These are phyloP conservation scores for Poicephalus meyeri DNA, from an alignment of 2,113 vertebrate genomes.

Conservation along the genomic window DNA sequence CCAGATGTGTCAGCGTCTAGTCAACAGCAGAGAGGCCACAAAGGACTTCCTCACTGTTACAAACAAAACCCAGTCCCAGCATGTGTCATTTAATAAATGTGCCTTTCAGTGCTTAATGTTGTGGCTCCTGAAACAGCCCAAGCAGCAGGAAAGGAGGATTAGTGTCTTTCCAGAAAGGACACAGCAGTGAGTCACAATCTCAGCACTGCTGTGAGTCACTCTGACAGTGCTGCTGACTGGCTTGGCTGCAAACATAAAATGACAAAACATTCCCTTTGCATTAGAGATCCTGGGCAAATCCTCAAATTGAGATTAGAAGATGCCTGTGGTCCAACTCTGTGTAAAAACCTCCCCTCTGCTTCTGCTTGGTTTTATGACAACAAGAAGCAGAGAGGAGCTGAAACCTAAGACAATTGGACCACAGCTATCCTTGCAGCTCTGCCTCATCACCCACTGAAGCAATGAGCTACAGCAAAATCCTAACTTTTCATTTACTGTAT, in stretches of 20 bases:
- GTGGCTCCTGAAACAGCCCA: slow-evolving; percentile 40
- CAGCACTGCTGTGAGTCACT: slow-evolving; percentile 51
- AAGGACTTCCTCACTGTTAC: neutral
- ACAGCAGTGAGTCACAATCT: slow-evolving; percentile 53
- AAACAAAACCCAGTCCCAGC: slow-evolving; percentile 5
- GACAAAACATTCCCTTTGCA: slow-evolving; percentile 27
- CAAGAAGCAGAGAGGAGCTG: neutral
- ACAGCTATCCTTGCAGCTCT: neutral
- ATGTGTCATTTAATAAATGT: slow-evolving; percentile 26
- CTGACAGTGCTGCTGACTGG: neutral
- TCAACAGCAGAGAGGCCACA: slow-evolving; percentile 11
- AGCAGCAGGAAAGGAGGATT: slow-evolving; percentile 61
- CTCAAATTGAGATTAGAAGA: neutral
- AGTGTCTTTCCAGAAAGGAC: slow-evolving; percentile 62
- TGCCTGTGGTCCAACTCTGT: neutral
- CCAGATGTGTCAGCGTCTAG: slow-evolving; percentile 50
- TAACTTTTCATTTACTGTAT: neutral
- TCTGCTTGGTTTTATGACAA: neutral
- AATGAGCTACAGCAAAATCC: neutral
- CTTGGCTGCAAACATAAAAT: neutral
- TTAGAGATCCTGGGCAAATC: slow-evolving; percentile 6
- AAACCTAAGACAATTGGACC: neutral
- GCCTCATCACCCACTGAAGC: neutral
- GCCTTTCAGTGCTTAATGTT: slow-evolving; percentile 21
- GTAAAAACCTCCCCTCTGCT: neutral